Percentiles rank a stretch among this genome's conserved stretches.
phyloP scores from a whole-genome alignment of 2,888 invertebrate genomes.

The Lithophane ornitopus region DNA sequence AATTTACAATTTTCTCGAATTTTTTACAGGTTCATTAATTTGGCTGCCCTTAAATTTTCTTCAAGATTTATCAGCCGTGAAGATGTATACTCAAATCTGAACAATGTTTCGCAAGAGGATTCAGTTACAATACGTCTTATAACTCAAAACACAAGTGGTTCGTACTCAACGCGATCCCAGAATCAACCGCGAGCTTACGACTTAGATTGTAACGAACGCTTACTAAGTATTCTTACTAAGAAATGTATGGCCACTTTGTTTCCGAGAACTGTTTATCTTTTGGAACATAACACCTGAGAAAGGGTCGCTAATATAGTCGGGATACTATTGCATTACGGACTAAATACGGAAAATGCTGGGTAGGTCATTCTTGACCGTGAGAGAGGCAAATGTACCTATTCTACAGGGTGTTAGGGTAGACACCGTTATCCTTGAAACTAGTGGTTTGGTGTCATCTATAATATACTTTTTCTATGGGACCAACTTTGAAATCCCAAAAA shows the following conservation, averaged over 20 bases:
- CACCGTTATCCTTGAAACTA: too few relatives aligned
- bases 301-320: constrained; percentile 58
- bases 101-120: constrained; percentile 40
- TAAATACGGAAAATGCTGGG: constrained; percentile 46
- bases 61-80: background rate
- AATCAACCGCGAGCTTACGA: constrained; percentile 55
- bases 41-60: background rate
- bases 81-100: constrained; percentile 17
- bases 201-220: constrained; percentile 69
- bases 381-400: constrained; percentile 8
- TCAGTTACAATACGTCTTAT: constrained; percentile 40
- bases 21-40: background rate
- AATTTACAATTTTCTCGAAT: background rate
- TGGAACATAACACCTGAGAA: constrained; percentile 79
- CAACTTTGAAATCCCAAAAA: too few relatives aligned
- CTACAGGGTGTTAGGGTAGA: too few relatives aligned
- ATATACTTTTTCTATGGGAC: too few relatives aligned
- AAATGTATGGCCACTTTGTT: constrained; percentile 40
- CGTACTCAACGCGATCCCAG: constrained; percentile 38
- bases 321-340: constrained; percentile 50
- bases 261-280: constrained; percentile 81
- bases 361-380: constrained; percentile 42
- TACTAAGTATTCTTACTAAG: constrained; percentile 74
- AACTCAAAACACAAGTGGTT: constrained; percentile 59
- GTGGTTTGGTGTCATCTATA: too few relatives aligned